Percentiles rank a stretch among this genome's conserved stretches.
Conservation (phyloP, 2,797 vertebrate species). For the Melanogrammus aeglefinus region DNA sequence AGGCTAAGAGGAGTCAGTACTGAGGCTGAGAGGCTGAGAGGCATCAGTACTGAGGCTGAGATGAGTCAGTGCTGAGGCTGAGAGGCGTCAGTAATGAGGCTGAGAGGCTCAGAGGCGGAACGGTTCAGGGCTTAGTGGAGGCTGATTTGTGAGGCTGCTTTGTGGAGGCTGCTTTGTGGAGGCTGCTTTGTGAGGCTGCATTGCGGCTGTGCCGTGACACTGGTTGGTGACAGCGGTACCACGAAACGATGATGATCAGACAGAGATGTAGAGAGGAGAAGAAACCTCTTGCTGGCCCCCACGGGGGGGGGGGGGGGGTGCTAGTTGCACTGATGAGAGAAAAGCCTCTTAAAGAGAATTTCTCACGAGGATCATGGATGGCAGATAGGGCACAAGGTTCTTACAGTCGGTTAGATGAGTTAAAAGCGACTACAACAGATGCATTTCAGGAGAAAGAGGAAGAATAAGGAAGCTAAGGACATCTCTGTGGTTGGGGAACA, state of each 20-base stretch:
- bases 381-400: constrained; percentile 51
- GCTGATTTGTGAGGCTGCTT: too few relatives aligned
- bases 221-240: not conserved
- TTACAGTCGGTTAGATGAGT: constrained; percentile 53
- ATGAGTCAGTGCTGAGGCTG: too few relatives aligned
- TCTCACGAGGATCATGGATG: constrained; percentile 48
- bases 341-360: constrained; percentile 61
- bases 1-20: too few relatives aligned
- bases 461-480: constrained; percentile 45
- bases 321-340: constrained; percentile 40
- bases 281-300: not conserved
- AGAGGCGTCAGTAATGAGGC: too few relatives aligned
- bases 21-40: too few relatives aligned
- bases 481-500: constrained; percentile 28
- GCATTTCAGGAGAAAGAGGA: constrained; percentile 49
- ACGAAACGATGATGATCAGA: constrained; percentile 22
- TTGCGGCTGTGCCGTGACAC: constrained; percentile 13
- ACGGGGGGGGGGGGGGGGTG: not conserved
- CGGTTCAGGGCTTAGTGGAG: constrained; percentile 6
- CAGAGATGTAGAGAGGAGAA: constrained; percentile 18
- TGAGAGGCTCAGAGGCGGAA: too few relatives aligned
- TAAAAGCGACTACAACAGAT: constrained; percentile 48
- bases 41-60: too few relatives aligned
- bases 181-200: not conserved
- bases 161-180: too few relatives aligned